Evolutionary conservation across 1,140 invertebrate species (phyloP).

Genomic region (Venturia canescens): DNA sequence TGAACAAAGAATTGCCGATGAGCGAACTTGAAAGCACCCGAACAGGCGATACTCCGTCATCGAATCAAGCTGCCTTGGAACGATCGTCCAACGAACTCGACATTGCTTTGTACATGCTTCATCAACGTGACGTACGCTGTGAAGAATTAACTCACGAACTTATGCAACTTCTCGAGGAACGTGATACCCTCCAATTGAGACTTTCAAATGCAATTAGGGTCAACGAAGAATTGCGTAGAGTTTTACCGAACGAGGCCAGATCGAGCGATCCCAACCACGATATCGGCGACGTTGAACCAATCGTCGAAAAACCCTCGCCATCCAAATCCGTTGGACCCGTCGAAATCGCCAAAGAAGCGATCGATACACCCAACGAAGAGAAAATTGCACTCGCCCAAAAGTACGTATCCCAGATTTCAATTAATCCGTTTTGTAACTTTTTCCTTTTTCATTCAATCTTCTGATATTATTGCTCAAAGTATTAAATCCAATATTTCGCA

Average conservation of each 20-base stretch:
- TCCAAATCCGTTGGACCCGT: constrained; percentile 66
- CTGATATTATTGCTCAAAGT: not conserved
- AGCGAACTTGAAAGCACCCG: constrained; percentile 29
- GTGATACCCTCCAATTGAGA: constrained; percentile 88
- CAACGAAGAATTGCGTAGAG: constrained; percentile 80
- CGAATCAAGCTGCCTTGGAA: constrained; percentile 45
- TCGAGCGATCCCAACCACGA: not conserved
- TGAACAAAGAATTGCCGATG: constrained; percentile 60
- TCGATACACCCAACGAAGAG: constrained; percentile 65
- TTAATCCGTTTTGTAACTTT: constrained; percentile 20
- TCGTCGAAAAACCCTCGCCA: constrained; percentile 64
- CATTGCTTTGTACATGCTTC: constrained; percentile 89
- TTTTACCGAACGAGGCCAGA: constrained; percentile 65
- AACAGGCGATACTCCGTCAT: not conserved
- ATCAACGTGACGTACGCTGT: constrained; percentile 91
- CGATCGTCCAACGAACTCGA: constrained; percentile 81
- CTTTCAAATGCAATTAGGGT: constrained; percentile 87
- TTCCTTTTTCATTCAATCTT: not conserved
- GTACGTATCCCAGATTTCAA: constrained; percentile 61
- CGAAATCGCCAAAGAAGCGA: constrained; percentile 72
- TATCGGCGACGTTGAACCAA: constrained; percentile 42
- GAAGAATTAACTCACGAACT: constrained; percentile 93
- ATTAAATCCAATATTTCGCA: not conserved
- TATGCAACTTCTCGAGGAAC: constrained; percentile 88
- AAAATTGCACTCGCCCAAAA: constrained; percentile 71